These are phyloP conservation scores for Diplazon laetatorius DNA, from an alignment of 2,888 invertebrate species.

Conservation along the genomic window DNA sequence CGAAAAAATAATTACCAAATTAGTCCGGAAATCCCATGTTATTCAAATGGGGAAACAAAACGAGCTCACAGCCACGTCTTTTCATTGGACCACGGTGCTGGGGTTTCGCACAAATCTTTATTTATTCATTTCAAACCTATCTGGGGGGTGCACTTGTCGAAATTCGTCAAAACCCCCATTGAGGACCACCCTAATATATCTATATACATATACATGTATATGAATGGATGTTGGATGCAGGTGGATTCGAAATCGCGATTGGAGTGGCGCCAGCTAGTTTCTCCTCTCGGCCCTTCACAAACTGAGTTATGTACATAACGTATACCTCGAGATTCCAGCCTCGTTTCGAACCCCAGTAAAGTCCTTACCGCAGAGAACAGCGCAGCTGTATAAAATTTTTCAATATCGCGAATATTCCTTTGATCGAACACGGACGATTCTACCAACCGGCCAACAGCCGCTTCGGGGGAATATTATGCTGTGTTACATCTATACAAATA, in stretches of 20 bases:
- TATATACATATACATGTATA: neutral
- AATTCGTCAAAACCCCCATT: too few relatives aligned
- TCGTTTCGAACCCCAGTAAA: conserved; percentile 65
- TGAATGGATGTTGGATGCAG: conserved; percentile 52
- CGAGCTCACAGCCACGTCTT: too few relatives aligned
- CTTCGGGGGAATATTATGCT: conserved; percentile 16
- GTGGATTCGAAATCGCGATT: conserved; percentile 73
- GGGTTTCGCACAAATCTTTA: too few relatives aligned
- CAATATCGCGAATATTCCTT: conserved; percentile 57
- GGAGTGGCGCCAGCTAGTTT: conserved; percentile 76
- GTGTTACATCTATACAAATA: conserved; percentile 19
- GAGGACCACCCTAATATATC: too few relatives aligned
- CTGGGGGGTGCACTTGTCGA: too few relatives aligned
- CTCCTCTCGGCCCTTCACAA: conserved; percentile 30
- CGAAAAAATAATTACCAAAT: too few relatives aligned
- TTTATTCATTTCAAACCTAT: too few relatives aligned
- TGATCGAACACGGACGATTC: conserved; percentile 40
- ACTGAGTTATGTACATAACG: conserved; percentile 43
- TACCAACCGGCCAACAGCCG: neutral
- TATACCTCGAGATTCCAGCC: conserved; percentile 59
- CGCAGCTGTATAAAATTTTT: conserved; percentile 56
- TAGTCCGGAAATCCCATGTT: too few relatives aligned
- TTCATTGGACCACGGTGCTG: too few relatives aligned
- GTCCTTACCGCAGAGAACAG: conserved; percentile 33
- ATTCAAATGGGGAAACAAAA: too few relatives aligned